These are phyloP conservation scores for Antitype chi DNA, from an alignment of 2,888 invertebrate genomes.

Conservation along the genomic window DNA sequence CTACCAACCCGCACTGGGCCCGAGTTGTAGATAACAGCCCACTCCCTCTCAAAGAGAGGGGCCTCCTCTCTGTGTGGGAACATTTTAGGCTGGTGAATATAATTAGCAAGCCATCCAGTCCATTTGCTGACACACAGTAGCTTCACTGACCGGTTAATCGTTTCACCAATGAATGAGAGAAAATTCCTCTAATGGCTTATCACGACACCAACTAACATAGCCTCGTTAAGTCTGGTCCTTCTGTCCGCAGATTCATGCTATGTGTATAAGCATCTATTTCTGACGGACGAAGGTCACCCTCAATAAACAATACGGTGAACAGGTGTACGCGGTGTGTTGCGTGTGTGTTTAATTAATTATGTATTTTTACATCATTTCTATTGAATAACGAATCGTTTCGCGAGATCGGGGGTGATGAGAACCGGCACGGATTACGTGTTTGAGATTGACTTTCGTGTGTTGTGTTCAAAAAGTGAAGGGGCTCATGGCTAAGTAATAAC, in stretches of 20 bases:
- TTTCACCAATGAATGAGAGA: too few species aligned
- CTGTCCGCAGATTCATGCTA: not conserved
- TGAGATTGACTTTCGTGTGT: slow-evolving; percentile 6
- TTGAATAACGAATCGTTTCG: slow-evolving; percentile 30
- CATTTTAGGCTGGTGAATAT: too few species aligned
- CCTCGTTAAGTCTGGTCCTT: slow-evolving; percentile 27
- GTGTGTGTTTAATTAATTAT: slow-evolving; percentile 41
- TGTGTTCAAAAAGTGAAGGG: not conserved
- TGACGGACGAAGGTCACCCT: slow-evolving; percentile 72
- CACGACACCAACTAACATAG: too few species aligned
- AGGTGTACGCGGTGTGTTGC: slow-evolving; percentile 71
- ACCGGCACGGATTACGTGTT: not conserved
- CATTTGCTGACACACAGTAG: too few species aligned
- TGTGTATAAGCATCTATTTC: slow-evolving; percentile 71
- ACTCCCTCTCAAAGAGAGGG: too few species aligned
- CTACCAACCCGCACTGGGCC: too few species aligned
- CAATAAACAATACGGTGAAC: slow-evolving; percentile 75
- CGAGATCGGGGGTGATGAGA: not conserved
- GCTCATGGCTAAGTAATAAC: too few species aligned
- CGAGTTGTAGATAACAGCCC: too few species aligned
- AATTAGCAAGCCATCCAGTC: not conserved
- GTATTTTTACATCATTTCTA: slow-evolving; percentile 38
- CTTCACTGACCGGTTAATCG: too few species aligned
- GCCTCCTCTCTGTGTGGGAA: too few species aligned
- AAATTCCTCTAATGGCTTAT: too few species aligned